Conservation (phyloP, 2,888 invertebrate species). For the Liodrosophila aerea region DNA sequence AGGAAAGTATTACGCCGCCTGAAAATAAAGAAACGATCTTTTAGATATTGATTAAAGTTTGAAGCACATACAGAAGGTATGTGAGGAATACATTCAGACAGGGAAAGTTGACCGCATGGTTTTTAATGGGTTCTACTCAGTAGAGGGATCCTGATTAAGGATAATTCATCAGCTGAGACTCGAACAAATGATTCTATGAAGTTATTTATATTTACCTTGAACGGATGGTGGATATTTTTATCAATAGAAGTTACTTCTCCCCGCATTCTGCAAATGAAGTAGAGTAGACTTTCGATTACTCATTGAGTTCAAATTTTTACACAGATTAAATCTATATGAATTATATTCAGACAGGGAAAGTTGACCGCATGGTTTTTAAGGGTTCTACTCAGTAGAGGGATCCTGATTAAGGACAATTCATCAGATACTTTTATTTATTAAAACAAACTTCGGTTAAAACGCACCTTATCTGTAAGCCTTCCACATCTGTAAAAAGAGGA, state of each 20-base stretch:
- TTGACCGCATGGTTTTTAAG: slow-evolving; percentile 62
- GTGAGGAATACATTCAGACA: slow-evolving; percentile 34
- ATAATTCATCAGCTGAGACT: slow-evolving; percentile 64
- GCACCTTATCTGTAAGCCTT: slow-evolving; percentile 22
- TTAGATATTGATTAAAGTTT: too few species aligned
- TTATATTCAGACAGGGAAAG: slow-evolving; percentile 49
- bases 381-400: slow-evolving; percentile 72
- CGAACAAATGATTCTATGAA: neutral
- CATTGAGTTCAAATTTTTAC: too few species aligned
- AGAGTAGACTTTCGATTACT: too few species aligned
- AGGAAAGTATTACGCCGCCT: too few species aligned
- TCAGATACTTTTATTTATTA: too few species aligned
- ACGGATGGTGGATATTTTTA: too few species aligned
- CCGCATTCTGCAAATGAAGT: too few species aligned
- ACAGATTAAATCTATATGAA: too few species aligned
- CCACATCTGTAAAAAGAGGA: slow-evolving; percentile 11
- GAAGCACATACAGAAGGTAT: neutral
- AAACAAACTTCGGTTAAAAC: too few species aligned
- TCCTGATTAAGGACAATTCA: slow-evolving; percentile 62
- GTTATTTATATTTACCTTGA: too few species aligned
- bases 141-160: slow-evolving; percentile 66
- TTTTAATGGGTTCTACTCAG: slow-evolving; percentile 68
- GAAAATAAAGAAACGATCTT: too few species aligned
- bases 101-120: slow-evolving; percentile 59
- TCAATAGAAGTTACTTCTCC: too few species aligned